Conservation (phyloP, 2,888 invertebrate genomes). For the Aproaerema taeniolella region DNA sequence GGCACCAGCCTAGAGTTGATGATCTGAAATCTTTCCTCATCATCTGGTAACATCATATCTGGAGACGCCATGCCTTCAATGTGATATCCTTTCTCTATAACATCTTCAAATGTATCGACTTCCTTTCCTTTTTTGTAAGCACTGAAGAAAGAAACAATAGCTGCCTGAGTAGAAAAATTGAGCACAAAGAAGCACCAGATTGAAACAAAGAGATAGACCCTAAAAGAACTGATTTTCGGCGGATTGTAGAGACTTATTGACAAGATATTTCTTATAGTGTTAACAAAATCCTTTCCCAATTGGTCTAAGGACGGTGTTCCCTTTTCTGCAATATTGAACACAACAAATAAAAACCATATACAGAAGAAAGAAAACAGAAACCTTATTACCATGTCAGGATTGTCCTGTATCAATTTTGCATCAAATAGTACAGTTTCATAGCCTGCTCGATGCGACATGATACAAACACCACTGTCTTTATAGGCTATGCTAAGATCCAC, state of each 20-base stretch:
- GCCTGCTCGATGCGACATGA: conserved; percentile 49
- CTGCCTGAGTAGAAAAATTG: conserved; percentile 61
- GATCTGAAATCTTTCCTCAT: conserved; percentile 43
- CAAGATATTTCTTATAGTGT: conserved; percentile 47
- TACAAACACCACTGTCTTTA: conserved; percentile 60
- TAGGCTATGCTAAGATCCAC: conserved; percentile 48
- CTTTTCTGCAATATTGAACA: conserved; percentile 41
- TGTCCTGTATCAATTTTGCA: conserved; percentile 33
- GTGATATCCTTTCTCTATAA: conserved; percentile 52
- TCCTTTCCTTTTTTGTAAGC: conserved; percentile 59
- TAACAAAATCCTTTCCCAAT: conserved; percentile 57
- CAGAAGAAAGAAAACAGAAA: conserved; percentile 41
- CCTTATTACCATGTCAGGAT: conserved; percentile 29
- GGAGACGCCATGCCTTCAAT: conserved; percentile 65
- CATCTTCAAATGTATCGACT: conserved; percentile 60
- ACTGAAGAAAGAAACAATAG: conserved; percentile 61
- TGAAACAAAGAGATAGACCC: conserved; percentile 47
- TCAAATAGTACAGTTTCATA: conserved; percentile 55
- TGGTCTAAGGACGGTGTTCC: conserved; percentile 39
- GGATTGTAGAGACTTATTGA: conserved; percentile 45
- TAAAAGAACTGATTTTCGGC: conserved; percentile 43
- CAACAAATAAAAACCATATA: conserved; percentile 51
- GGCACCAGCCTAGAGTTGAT: conserved; percentile 51
- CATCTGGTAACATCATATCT: conserved; percentile 55
- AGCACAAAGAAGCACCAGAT: conserved; percentile 63